A percentile compares a stretch with the other conserved stretches of the same genome.
These are phyloP conservation scores for Heptranchias perlo DNA, from an alignment of 2,113 vertebrate species.

Conservation along the genomic window DNA sequence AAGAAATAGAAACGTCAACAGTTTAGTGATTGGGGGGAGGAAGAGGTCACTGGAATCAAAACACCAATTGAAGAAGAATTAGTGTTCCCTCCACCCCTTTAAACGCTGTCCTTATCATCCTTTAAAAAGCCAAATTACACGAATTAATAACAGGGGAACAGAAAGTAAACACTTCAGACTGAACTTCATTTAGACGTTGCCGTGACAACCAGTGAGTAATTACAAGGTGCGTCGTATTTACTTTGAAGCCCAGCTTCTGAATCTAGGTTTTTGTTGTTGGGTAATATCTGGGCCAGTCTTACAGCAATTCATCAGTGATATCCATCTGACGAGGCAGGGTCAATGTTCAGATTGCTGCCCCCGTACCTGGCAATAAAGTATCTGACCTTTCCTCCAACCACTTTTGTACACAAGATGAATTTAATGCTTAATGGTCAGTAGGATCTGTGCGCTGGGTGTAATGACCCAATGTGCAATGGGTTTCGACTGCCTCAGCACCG, in stretches of 20 bases:
- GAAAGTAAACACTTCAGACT: slow-evolving; percentile 16
- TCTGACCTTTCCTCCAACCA: neutral
- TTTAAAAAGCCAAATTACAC: neutral
- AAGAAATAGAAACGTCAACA: neutral
- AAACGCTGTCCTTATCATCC: neutral
- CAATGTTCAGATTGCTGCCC: slow-evolving; percentile 19
- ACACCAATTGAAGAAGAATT: neutral
- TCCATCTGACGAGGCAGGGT: neutral
- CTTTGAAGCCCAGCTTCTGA: slow-evolving; percentile 15
- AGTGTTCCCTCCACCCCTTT: neutral
- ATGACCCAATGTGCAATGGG: neutral
- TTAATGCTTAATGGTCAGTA: neutral
- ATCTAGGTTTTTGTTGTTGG: neutral
- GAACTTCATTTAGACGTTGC: slow-evolving; percentile 12
- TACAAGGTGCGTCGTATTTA: slow-evolving; percentile 27
- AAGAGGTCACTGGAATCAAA: neutral
- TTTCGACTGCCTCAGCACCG: neutral
- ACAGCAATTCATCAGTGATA: neutral
- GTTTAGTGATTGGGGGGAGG: neutral
- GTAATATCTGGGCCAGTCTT: neutral
- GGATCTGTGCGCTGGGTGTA: neutral
- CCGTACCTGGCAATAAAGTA: neutral
- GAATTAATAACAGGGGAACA: neutral
- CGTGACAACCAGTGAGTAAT: neutral
- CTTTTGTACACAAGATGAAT: neutral